Evolutionary conservation across 2,797 vertebrate species (phyloP).

Genomic region (Dendrocincla tyrannina): DNA sequence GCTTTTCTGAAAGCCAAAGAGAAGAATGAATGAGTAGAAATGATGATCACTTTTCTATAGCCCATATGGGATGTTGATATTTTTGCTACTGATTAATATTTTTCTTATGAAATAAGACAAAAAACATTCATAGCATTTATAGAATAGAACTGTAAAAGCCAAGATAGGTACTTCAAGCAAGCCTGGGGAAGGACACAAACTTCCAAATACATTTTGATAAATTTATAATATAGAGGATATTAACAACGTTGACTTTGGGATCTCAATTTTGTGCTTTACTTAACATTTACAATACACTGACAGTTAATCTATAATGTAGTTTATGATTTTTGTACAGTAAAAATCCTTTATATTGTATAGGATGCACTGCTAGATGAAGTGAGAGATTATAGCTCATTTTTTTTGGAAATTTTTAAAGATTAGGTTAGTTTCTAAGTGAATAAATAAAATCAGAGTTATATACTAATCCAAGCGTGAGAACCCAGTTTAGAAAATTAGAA

Average conservation of each 20-base stretch:
- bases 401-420: background rate
- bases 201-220: background rate
- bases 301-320: background rate
- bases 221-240: background rate
- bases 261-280: constrained; percentile 29
- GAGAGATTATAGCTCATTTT: background rate
- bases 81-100: background rate
- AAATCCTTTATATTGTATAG: background rate
- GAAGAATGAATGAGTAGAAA: background rate
- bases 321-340: background rate
- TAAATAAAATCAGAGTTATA: background rate
- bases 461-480: background rate
- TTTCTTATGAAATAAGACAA: background rate
- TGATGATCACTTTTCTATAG: background rate
- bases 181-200: background rate
- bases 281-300: background rate
- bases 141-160: background rate
- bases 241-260: background rate
- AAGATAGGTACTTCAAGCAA: background rate
- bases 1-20: background rate
- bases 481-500: background rate
- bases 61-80: background rate
- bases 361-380: background rate
- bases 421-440: background rate
- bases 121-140: background rate